Conservation (phyloP, 2,797 vertebrate genomes). For the Menidia menidia region DNA sequence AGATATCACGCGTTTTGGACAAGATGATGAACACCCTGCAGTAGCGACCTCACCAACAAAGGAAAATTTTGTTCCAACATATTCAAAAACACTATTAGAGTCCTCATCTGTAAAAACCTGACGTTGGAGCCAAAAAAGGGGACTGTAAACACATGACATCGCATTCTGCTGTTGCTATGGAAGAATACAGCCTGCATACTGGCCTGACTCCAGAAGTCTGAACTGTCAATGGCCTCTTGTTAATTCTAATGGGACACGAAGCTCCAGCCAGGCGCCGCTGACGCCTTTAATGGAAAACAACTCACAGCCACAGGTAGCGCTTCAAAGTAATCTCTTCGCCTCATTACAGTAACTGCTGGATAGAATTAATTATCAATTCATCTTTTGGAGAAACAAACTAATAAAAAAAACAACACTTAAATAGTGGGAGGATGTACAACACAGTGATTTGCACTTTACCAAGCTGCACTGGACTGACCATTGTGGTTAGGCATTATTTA, state of each 20-base stretch:
- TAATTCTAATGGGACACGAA: constrained; percentile 83
- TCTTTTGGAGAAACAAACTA: constrained; percentile 29
- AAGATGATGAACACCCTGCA: background rate
- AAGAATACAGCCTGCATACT: constrained; percentile 56
- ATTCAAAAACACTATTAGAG: background rate
- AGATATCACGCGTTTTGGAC: background rate
- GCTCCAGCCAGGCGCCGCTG: constrained; percentile 74
- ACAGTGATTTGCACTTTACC: constrained; percentile 46
- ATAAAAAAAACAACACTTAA: background rate
- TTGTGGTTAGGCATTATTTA: background rate
- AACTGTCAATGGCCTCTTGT: constrained; percentile 79
- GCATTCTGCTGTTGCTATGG: constrained; percentile 38
- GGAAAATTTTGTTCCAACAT: background rate
- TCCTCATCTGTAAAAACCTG: background rate
- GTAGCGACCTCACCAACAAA: background rate
- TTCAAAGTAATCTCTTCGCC: constrained; percentile 75
- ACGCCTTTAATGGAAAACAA: constrained; percentile 83
- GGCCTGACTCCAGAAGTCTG: constrained; percentile 58
- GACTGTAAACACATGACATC: constrained; percentile 51
- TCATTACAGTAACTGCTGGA: constrained; percentile 68
- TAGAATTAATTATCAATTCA: constrained; percentile 51
- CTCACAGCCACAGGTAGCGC: constrained; percentile 68
- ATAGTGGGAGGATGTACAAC: constrained; percentile 18
- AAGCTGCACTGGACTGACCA: background rate
- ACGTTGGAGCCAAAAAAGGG: constrained; percentile 9